Evolutionary conservation across 1,140 invertebrate species (phyloP).

Genomic region (Drosophila lacteicornis): DNA sequence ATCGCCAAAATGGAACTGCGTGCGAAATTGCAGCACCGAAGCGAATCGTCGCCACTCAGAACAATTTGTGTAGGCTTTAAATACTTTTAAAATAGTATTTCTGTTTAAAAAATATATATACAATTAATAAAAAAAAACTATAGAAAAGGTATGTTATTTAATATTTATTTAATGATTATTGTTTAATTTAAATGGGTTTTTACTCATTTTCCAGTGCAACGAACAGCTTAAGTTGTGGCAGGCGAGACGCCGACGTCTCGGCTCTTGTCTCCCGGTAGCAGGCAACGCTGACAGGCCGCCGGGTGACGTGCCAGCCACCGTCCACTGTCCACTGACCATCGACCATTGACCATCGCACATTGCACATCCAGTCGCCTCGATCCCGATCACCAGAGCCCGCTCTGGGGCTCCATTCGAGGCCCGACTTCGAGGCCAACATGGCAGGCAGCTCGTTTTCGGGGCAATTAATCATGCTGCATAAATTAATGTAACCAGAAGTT

Average conservation of each 20-base stretch:
- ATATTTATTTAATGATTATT: neutral
- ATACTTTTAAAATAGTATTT: too few relatives aligned
- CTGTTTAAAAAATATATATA: neutral
- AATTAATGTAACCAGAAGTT: constrained; percentile 79
- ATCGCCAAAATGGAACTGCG: constrained; percentile 61
- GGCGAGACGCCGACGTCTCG: constrained; percentile 48
- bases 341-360: constrained; percentile 27
- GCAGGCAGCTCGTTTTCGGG: constrained; percentile 55
- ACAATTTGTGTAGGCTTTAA: neutral
- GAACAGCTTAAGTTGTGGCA: constrained; percentile 47
- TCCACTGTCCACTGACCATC: constrained; percentile 44
- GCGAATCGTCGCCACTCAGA: constrained; percentile 33
- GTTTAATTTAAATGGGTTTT: neutral
- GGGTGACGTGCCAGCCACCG: constrained; percentile 56
- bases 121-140: too few relatives aligned
- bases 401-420: constrained; percentile 10
- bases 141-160: too few relatives aligned
- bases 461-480: constrained; percentile 80
- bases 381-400: constrained; percentile 7
- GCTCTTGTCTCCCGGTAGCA: constrained; percentile 74
- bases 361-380: constrained; percentile 17
- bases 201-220: constrained; percentile 2
- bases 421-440: constrained; percentile 43
- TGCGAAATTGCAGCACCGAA: constrained; percentile 69
- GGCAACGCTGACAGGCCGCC: constrained; percentile 64